Base-by-base conservation (phyloP, 2,113 vertebrate species). In the Calyptommatus sinebrachiatus region DNA sequence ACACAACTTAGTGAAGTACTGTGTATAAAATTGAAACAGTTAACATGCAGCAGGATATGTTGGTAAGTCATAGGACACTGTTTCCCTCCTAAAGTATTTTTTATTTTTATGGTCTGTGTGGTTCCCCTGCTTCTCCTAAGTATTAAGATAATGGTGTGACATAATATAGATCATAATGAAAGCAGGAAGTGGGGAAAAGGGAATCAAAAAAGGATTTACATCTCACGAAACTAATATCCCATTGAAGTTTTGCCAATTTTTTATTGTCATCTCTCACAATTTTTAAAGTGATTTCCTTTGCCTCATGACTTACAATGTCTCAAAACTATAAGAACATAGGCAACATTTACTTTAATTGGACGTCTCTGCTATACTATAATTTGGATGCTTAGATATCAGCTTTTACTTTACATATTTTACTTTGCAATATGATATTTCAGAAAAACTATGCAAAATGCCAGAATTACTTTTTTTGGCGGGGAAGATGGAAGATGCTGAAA, bases 1-100 rank as follows among this genome's bases (percentile, higher is more conserved):
- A 81, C 77, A 84, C 83, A 22, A 26, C 0, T 63, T 85, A 75
- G 61, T 74, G 71, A 88, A 41, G 35, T 41, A 41, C 35, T 41
- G 76, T 0, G 0, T 66, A 84, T 16, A 0, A 35, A 11, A 1
- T 63, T 75, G 75, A 62, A 71, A 57, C 12, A 35, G 80, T 48
- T 81, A 5, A 16, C 22, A 5, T 63, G 5, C 63, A 76, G 66
- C 66, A 0, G 0, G 2, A 63, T 31, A 0, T 0, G 16, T 20
- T 7, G 69, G 46, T 82, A 73, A 81, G 68, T 57, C 66, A 60
- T 12, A 71, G 66, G 61, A 57, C 63, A 75, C 78, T 9, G 28
- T 26, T 83, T 68, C 48, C 41, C 71, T 61, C 26, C 46, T 46
- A 41, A 46, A 24, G 4, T 18, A 22, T 21, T 60, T 35, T 68